These are phyloP conservation scores for Gadus chalcogrammus DNA, from an alignment of 2,113 vertebrate genomes.

Conservation along the genomic window DNA sequence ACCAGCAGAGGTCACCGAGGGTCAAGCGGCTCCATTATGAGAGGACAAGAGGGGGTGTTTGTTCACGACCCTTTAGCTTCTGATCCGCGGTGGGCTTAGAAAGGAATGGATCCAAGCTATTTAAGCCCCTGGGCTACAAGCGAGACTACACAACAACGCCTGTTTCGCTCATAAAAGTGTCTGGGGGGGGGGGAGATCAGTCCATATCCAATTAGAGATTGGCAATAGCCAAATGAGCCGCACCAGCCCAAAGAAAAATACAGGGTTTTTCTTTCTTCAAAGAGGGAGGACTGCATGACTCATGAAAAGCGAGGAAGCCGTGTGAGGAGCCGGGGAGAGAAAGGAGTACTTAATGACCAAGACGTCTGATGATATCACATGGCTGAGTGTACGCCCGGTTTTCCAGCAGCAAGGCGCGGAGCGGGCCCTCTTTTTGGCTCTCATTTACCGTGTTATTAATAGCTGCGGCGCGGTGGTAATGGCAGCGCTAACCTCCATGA, in stretches of 20 bases:
- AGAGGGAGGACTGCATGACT: background rate
- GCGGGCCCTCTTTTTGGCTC: slow-evolving; percentile 38
- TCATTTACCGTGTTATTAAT: slow-evolving; percentile 52
- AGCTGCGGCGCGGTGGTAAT: slow-evolving; percentile 28
- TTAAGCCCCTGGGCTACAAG: slow-evolving; percentile 45
- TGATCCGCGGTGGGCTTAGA: slow-evolving; percentile 39
- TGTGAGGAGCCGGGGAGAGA: background rate
- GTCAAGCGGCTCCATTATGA: slow-evolving; percentile 68
- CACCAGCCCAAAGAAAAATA: slow-evolving; percentile 14
- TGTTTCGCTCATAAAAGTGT: slow-evolving; percentile 29
- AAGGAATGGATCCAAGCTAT: slow-evolving; percentile 40
- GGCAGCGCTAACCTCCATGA: slow-evolving; percentile 24
- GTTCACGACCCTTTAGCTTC: slow-evolving; percentile 52
- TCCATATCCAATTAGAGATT: background rate
- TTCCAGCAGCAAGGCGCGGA: slow-evolving; percentile 38
- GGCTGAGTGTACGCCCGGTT: slow-evolving; percentile 36
- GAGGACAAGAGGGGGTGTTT: slow-evolving; percentile 68
- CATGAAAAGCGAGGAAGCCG: background rate
- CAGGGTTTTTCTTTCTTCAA: slow-evolving; percentile 3
- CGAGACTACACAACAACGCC: slow-evolving; percentile 38
- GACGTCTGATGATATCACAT: slow-evolving; percentile 31
- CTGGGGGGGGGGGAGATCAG: slow-evolving; percentile 26
- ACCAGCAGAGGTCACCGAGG: slow-evolving; percentile 57
- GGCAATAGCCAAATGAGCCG: slow-evolving; percentile 13
- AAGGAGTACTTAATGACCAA: slow-evolving; percentile 10